These are phyloP conservation scores for Drosophila virilis DNA, from an alignment of 1,140 invertebrate genomes.

Conservation along the genomic window DNA sequence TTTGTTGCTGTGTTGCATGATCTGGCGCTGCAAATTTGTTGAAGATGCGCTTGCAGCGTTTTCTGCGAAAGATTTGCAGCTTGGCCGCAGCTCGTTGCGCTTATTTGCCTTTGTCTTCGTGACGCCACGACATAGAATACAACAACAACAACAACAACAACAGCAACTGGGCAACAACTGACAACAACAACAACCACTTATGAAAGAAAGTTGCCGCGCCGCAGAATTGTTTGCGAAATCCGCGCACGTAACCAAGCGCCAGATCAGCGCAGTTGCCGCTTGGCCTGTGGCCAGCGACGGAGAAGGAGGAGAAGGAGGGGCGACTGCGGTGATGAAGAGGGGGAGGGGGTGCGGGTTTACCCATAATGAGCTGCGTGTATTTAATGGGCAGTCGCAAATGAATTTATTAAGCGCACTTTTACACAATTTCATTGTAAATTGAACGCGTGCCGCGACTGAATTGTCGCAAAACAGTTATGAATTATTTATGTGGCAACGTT, in stretches of 20 bases:
- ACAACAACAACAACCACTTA: conserved; percentile 32
- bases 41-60: conserved; percentile 77
- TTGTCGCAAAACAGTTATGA: conserved; percentile 83
- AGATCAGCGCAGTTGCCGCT: conserved; percentile 10
- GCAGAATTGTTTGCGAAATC: conserved; percentile 63
- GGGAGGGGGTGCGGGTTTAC: neutral
- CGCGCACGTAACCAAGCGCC: conserved; percentile 67
- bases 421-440: conserved; percentile 82
- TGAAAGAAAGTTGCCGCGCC: conserved; percentile 76
- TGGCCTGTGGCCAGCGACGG: neutral
- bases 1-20: conserved; percentile 55
- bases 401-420: conserved; percentile 81
- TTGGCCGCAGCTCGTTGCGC: conserved; percentile 57
- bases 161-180: conserved; percentile 12
- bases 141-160: conserved; percentile 20
- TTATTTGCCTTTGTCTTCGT: conserved; percentile 79
- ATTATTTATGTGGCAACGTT: conserved; percentile 69
- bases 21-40: conserved; percentile 55
- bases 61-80: conserved; percentile 62
- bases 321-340: neutral
- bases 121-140: conserved; percentile 77
- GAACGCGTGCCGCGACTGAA: conserved; percentile 78
- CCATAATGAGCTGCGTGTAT: conserved; percentile 71
- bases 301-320: neutral
- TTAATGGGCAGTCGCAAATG: conserved; percentile 73